Base-by-base conservation (phyloP, 2,797 vertebrate species). In the Artibeus lituratus region DNA sequence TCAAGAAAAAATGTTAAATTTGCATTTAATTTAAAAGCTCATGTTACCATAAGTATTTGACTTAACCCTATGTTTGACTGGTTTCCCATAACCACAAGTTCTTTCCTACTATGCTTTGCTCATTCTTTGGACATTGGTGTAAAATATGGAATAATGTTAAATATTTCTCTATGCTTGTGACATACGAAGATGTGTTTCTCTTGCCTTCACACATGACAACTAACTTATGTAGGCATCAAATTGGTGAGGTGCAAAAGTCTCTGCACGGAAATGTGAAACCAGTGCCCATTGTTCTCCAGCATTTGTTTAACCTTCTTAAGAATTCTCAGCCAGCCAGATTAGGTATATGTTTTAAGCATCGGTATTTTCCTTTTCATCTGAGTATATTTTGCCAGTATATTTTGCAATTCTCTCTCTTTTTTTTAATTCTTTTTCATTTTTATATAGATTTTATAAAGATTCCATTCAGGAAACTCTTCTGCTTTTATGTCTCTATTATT, bases 341-440 rank as follows among this genome's bases (percentile, higher is more conserved):
- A 95, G 32, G 19, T 42, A 57, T 77, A 80, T 11, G 69, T 51
- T 80, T 42, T 39, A 53, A 42, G 9, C 74, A 70, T 8, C 80
- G 53, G 77, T 21, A 57, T 51, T 82, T 84, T 87, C 95, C 65
- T 85, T 47, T 94, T 86, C 29, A 62, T 49, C 57, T 96, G 70
- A 86, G 51, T 84, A 77, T n/a, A 77, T 53, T 87, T 70, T 90
- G 4, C 78, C 69, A 87, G 14, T 73, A n/a, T n/a, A n/a, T n/a
- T n/a, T n/a, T 81, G 24, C 82, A 8, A 55, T 47, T 95, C 15
- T 91, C 9, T 62, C 7, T 72, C 86, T 67, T 70, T 26, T 42
- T 91, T 95, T 86, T 37, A 57, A 95, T 92, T 93, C 11, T 57
- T 62, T 44, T 83, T 92, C 7, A 87, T 44, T 53, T 94, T 89